Base-by-base conservation (phyloP, 2,797 vertebrate species). In the Oryzias dopingdopingensis region DNA sequence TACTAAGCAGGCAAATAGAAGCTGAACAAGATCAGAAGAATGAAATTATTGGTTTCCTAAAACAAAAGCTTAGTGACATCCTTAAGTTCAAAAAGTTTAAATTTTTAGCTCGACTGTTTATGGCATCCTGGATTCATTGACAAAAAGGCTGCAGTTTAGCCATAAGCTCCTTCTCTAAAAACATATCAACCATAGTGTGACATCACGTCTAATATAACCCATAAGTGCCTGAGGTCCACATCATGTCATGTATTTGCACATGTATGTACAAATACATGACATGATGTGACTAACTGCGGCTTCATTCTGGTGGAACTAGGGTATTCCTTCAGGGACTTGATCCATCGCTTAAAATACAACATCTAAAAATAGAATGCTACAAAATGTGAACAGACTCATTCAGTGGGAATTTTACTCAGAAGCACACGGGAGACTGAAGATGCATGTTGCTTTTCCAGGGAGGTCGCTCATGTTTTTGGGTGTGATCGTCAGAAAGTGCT, bases 281-380 rank as follows among this genome's bases (percentile, higher is more conserved):
- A 47, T 56, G 64, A 56, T 23, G 20, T 54, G 46, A 43, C 64
- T 59, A 65, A 47, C 18, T 42, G 60, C 17, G 60, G 63, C 65
- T 64, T 41, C 0, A 32, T 42, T 69, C 20, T 53, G 54, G 44
- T 65, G 62, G 52, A 79, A 79, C 63, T 83, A 44, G 71, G 66
- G 56, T 77, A 49, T 18, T 64, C 73, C 76, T 73, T 71, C 5
- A 50, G 76, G 78, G 73, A 79, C 66, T 56, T 76, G 61, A 70
- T 72, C 67, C 52, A 61, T 70, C 53, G 50, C 66, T 70, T 76
- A 66, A 77, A 80, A 74, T 74, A 62, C 42, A 74, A 32, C 3
- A 45, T 23, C 77, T 65, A 64, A 76, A 77, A 69, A 77, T 65
- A 74, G 42, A 70, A 22, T 45, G 49, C 24, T 55, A 23, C 24